Evolutionary conservation across 1,140 invertebrate genomes (phyloP).

Genomic region (Ceratina calcarata): DNA sequence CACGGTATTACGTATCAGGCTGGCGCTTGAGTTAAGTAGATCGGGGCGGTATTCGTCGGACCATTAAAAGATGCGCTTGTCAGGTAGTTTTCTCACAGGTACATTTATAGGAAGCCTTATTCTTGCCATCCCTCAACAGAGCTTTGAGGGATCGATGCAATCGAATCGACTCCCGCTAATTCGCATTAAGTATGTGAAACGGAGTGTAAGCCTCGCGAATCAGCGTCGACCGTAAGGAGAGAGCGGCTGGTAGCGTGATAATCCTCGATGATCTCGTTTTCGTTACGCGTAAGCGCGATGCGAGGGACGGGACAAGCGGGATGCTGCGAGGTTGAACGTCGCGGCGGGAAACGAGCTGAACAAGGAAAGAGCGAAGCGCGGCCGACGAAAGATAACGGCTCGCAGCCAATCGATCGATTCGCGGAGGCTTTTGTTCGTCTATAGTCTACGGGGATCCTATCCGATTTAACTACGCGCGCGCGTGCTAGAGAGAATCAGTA

Average conservation of each 20-base stretch:
- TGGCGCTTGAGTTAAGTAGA: background rate
- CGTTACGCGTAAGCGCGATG: constrained; percentile 29
- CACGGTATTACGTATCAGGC: too few species aligned
- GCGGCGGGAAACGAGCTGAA: constrained; percentile 52
- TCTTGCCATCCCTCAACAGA: too few species aligned
- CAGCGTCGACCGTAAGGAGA: background rate
- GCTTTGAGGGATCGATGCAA: too few species aligned
- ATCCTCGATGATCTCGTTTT: constrained; percentile 48
- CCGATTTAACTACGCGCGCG: constrained; percentile 73
- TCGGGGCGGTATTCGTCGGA: background rate
- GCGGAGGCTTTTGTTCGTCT: constrained; percentile 73
- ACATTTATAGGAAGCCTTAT: too few species aligned
- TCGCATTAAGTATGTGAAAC: background rate
- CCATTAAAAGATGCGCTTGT: background rate
- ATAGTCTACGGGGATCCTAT: constrained; percentile 62
- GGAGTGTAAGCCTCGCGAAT: too few species aligned
- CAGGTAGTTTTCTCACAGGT: too few species aligned
- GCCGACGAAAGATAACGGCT: constrained; percentile 76
- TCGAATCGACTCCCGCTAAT: background rate
- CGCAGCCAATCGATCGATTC: constrained; percentile 76
- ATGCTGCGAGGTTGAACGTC: constrained; percentile 9
- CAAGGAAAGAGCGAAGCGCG: constrained; percentile 67
- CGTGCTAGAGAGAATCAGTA: constrained; percentile 42
- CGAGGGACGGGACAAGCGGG: constrained; percentile 41
- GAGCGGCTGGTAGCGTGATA: constrained; percentile 7